Percentiles rank a stretch among this genome's conserved stretches.
phyloP scores from a whole-genome alignment of 2,113 vertebrate genomes.

The Silurus glanis region DNA sequence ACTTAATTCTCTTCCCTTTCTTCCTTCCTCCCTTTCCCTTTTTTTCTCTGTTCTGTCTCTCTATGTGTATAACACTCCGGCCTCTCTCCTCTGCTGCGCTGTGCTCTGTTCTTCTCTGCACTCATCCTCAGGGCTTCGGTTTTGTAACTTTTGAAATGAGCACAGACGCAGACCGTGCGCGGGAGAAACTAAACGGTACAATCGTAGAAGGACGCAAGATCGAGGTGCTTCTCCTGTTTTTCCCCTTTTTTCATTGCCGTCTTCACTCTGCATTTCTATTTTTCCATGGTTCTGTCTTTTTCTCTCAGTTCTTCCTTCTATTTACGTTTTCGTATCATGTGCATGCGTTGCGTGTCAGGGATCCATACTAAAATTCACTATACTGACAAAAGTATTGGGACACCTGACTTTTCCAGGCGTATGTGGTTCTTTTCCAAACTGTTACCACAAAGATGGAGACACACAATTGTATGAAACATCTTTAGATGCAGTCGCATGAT shows the following conservation, averaged over 20 bases:
- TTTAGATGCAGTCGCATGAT: too few species aligned
- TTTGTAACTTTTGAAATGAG: constrained; percentile 99
- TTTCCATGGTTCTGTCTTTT: neutral
- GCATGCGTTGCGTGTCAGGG: too few species aligned
- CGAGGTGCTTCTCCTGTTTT: constrained; percentile 84
- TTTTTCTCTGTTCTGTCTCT: constrained; percentile 6
- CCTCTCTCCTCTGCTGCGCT: constrained; percentile 3
- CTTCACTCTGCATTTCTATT: neutral
- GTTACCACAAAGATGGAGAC: too few species aligned
- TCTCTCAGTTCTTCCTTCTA: constrained; percentile 20
- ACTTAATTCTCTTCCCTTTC: neutral
- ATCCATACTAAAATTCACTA: too few species aligned
- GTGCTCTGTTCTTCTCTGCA: constrained; percentile 49
- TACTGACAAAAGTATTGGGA: too few species aligned
- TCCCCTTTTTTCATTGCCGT: constrained; percentile 17
- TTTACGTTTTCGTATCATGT: neutral
- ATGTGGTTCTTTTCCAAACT: too few species aligned
- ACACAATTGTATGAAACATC: too few species aligned
- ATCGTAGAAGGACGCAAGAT: constrained; percentile 99
- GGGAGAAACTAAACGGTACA: constrained; percentile 99
- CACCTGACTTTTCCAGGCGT: too few species aligned
- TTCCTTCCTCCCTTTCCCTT: constrained; percentile 32
- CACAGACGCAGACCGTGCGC: constrained; percentile 94
- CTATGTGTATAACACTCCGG: neutral
- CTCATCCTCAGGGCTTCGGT: constrained; percentile 75